Percentiles rank a stretch among this genome's conserved stretches.
Conservation (phyloP, 1,140 invertebrate genomes). For the Trichomalopsis sarcophagae region DNA sequence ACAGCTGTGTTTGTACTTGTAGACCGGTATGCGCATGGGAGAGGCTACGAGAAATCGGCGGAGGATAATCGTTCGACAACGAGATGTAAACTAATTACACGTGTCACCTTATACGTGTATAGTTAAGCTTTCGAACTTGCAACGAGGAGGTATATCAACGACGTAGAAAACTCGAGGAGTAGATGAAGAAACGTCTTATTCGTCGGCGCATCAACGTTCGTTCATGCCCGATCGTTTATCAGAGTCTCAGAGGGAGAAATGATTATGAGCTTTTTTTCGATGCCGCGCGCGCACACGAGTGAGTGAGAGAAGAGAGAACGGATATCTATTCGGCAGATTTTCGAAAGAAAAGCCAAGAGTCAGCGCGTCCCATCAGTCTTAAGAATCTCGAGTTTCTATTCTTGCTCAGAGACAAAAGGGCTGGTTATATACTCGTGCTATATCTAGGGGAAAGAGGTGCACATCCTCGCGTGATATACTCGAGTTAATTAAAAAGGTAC, state of each 20-base stretch:
- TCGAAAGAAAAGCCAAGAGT: constrained; percentile 48
- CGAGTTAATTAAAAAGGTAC: constrained; percentile 35
- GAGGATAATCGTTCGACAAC: neutral
- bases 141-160: neutral
- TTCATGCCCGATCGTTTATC: constrained; percentile 31
- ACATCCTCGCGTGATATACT: constrained; percentile 3
- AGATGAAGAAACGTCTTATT: neutral
- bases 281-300: neutral
- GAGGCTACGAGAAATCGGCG: neutral
- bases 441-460: neutral
- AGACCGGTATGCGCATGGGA: neutral
- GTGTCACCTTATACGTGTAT: too few relatives aligned
- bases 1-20: neutral
- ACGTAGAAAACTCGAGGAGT: neutral
- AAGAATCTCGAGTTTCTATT: constrained; percentile 36
- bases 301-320: neutral
- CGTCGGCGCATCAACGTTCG: neutral
- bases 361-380: constrained; percentile 41
- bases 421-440: neutral
- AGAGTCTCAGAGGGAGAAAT: constrained; percentile 36
- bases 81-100: neutral
- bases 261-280: constrained; percentile 48
- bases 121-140: too few relatives aligned
- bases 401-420: constrained; percentile 30
- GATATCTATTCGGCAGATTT: constrained; percentile 15